Conservation (phyloP, 1,140 invertebrate genomes). For the Penaeus chinensis region DNA sequence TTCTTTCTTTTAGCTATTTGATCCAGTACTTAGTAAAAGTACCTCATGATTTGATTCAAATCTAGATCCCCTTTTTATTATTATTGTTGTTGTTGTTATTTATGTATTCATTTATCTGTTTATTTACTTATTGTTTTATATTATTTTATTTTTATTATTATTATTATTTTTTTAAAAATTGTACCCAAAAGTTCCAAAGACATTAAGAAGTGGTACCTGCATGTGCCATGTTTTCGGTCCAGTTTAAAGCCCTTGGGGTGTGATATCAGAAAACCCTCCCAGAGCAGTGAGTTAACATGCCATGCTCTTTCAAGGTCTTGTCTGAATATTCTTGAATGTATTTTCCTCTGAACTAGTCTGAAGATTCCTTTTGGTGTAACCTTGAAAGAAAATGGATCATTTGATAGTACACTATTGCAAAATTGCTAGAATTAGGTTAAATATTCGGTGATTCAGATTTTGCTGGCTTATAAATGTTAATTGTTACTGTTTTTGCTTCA, state of each 20-base stretch:
- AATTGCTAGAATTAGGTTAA: slow-evolving; percentile 18
- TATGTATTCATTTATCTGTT: no score
- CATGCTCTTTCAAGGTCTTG: slow-evolving; percentile 25
- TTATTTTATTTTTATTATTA: slow-evolving; percentile 2
- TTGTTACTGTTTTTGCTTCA: no score
- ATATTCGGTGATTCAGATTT: not conserved
- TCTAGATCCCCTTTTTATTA: no score
- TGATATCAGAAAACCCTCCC: slow-evolving; percentile 52
- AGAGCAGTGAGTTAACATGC: slow-evolving; percentile 42
- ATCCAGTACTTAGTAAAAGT: no score
- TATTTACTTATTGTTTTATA: no score
- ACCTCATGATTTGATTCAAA: no score
- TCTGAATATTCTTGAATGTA: no score
- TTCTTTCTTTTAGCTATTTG: no score
- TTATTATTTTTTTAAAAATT: not conserved
- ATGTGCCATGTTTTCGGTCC: slow-evolving; percentile 36
- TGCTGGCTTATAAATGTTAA: not conserved
- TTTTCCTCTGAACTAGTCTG: not conserved
- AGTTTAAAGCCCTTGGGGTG: slow-evolving; percentile 33
- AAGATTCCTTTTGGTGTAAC: slow-evolving; percentile 23
- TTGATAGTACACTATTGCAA: slow-evolving; percentile 5
- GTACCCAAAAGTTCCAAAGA: not conserved
- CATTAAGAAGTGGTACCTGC: slow-evolving; percentile 30
- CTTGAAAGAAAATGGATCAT: slow-evolving; percentile 32
- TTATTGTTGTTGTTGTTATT: no score